phyloP scores from a whole-genome alignment of 2,888 invertebrate genomes.

The Doris montereyensis region DNA sequence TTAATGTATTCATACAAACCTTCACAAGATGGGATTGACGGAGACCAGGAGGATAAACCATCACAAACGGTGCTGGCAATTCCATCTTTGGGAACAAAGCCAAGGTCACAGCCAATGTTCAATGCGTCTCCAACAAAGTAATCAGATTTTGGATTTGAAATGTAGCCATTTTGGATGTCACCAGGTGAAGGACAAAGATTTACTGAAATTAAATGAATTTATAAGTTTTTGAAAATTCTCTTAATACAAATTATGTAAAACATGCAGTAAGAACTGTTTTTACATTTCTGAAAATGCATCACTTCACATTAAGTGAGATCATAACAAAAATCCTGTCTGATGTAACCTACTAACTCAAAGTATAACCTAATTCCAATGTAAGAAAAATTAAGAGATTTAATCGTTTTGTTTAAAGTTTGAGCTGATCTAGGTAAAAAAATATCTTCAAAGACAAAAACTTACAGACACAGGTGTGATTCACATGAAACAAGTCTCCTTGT shows the following conservation, averaged over 20 bases:
- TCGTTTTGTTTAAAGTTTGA: too few relatives aligned
- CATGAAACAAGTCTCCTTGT: slow-evolving; percentile 90
- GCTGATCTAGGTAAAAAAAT: too few relatives aligned
- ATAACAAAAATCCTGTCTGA: too few relatives aligned
- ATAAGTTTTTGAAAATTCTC: background rate
- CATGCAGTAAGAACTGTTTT: too few relatives aligned
- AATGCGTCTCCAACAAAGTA: slow-evolving; percentile 93
- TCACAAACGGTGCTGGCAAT: slow-evolving; percentile 77
- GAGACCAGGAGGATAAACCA: slow-evolving; percentile 89
- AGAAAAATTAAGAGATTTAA: too few relatives aligned
- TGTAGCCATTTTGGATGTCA: slow-evolving; percentile 27
- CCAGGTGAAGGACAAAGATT: slow-evolving; percentile 24
- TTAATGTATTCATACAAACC: too few relatives aligned
- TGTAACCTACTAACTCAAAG: too few relatives aligned
- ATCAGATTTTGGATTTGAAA: slow-evolving; percentile 7
- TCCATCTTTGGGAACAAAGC: slow-evolving; percentile 92
- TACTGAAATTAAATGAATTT: slow-evolving; percentile 18
- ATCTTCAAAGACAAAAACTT: too few relatives aligned
- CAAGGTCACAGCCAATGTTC: slow-evolving; percentile 94
- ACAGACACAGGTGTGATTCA: slow-evolving; percentile 93
- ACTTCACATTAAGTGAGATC: too few relatives aligned
- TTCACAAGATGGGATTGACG: slow-evolving; percentile 91
- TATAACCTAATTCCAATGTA: too few relatives aligned
- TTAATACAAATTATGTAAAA: background rate
- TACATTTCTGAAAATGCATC: too few relatives aligned